A percentile compares a stretch with the other conserved stretches of the same genome.
These are phyloP conservation scores for Centropus unirufus DNA, from an alignment of 2,113 vertebrate genomes.

Conservation along the genomic window DNA sequence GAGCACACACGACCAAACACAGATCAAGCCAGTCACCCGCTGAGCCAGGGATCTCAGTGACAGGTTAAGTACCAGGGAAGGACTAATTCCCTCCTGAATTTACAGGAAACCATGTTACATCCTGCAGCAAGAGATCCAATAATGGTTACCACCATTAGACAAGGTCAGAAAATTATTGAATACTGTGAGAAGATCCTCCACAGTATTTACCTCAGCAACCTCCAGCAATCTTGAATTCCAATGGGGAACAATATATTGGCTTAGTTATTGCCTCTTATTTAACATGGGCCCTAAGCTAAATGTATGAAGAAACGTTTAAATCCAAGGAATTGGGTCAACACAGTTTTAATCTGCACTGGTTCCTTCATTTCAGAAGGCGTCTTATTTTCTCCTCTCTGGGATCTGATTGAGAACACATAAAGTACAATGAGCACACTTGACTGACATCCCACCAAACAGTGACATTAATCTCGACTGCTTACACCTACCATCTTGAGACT, in stretches of 20 bases:
- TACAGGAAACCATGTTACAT: not conserved
- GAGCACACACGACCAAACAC: not conserved
- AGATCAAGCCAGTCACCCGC: not conserved
- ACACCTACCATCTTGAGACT: not conserved
- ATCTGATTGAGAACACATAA: not conserved
- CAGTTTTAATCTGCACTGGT: not conserved
- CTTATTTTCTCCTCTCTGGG: not conserved
- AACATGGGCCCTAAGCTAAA: not conserved
- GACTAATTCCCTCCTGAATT: not conserved
- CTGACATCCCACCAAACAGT: not conserved
- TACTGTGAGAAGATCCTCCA: not conserved
- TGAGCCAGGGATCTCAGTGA: not conserved
- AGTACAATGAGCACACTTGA: not conserved
- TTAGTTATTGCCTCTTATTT: not conserved
- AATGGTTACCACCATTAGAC: not conserved
- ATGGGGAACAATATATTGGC: not conserved
- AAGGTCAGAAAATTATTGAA: constrained; percentile 42
- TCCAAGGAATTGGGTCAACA: not conserved
- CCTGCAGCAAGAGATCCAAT: not conserved
- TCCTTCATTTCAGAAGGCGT: not conserved
- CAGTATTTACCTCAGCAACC: not conserved
- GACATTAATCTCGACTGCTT: not conserved
- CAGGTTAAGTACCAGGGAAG: not conserved
- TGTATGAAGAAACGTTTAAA: not conserved
- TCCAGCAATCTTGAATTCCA: not conserved